phyloP scores from a whole-genome alignment of 2,888 invertebrate genomes.

The Unio pictorum region DNA sequence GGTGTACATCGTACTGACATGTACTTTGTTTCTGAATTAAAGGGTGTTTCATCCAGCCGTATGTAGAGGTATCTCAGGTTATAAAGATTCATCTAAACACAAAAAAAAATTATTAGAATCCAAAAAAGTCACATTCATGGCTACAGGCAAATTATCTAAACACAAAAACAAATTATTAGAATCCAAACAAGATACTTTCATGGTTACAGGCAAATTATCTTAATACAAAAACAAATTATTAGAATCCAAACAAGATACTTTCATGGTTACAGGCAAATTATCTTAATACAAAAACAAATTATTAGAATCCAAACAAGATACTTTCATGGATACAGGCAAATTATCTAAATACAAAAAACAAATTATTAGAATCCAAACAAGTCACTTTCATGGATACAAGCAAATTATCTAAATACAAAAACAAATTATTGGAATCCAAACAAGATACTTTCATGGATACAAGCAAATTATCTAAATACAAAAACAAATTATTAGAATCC shows the following conservation, averaged over 20 bases:
- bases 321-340: no score
- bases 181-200: constrained; percentile 1
- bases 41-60: constrained; percentile 94
- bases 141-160: constrained; percentile 77
- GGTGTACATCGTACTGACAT: constrained; percentile 96
- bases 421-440: constrained; percentile 1
- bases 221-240: constrained; percentile 29
- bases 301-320: constrained; percentile 1
- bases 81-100: constrained; percentile 83
- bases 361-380: neutral
- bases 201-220: constrained; percentile 76
- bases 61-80: constrained; percentile 85
- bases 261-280: constrained; percentile 74
- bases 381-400: neutral
- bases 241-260: constrained; percentile 1
- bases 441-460: neutral
- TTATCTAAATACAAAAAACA: constrained; percentile 76
- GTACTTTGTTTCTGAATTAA: constrained; percentile 97
- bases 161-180: constrained; percentile 12
- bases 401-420: constrained; percentile 77
- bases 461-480: constrained; percentile 77
- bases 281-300: constrained; percentile 71
- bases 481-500: neutral
- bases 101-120: neutral
- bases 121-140: neutral